Percentiles rank a stretch among this genome's conserved stretches.
Conservation (phyloP, 2,888 invertebrate species). For the Pollenia labialis region DNA sequence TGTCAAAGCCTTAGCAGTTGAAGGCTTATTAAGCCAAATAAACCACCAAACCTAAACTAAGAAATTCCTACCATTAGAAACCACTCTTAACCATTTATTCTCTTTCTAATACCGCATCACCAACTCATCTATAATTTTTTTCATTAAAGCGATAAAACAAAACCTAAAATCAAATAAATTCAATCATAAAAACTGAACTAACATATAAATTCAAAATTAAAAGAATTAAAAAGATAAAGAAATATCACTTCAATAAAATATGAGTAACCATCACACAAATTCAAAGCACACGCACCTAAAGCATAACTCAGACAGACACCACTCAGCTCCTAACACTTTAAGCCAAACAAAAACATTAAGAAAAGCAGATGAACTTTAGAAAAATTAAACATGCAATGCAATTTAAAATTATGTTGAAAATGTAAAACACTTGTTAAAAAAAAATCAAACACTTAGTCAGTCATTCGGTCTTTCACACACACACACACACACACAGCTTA, state of each 20-base stretch:
- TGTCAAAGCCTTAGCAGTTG: no score
- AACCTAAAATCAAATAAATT: background rate
- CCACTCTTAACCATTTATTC: no score
- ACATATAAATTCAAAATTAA: constrained; percentile 17
- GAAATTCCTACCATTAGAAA: no score
- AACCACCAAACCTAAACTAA: no score
- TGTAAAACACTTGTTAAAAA: constrained; percentile 67
- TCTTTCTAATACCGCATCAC: background rate
- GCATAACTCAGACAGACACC: no score
- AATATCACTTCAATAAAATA: constrained; percentile 67
- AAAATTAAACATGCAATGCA: constrained; percentile 53
- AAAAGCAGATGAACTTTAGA: constrained; percentile 41
- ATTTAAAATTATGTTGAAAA: constrained; percentile 63
- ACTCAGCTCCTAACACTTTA: no score
- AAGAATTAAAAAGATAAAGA: constrained; percentile 40
- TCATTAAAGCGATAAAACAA: constrained; percentile 29
- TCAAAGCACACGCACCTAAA: constrained; percentile 15
- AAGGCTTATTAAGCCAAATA: no score
- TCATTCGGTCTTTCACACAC: constrained; percentile 24
- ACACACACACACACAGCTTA: background rate
- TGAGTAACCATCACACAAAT: constrained; percentile 57
- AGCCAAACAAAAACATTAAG: background rate
- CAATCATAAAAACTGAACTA: constrained; percentile 17
- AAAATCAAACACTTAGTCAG: constrained; percentile 55
- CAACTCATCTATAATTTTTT: background rate